Conservation (phyloP, 2,888 invertebrate species). For the Drepanosiphum platanoidis region DNA sequence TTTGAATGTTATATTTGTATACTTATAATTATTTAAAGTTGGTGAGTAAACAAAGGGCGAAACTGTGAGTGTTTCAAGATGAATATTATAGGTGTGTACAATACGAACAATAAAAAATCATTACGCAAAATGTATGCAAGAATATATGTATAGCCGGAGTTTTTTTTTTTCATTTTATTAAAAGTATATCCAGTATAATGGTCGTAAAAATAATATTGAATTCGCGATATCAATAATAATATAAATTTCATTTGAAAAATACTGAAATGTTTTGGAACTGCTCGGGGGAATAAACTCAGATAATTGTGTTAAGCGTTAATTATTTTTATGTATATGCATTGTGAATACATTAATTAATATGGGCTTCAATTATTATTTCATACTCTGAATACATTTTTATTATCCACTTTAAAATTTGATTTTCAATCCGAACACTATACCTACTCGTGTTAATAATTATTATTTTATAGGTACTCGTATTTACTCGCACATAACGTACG, state of each 20-base stretch:
- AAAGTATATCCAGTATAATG: not conserved
- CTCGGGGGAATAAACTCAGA: not conserved
- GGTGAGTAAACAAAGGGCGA: conserved; percentile 33
- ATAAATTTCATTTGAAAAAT: conserved; percentile 29
- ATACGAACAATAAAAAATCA: conserved; percentile 33
- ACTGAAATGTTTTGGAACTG: not conserved
- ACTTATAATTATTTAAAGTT: conserved; percentile 41
- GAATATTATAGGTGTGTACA: conserved; percentile 40
- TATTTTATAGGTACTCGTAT: no score
- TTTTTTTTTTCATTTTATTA: no score
- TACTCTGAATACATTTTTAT: not conserved
- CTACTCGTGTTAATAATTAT: no score
- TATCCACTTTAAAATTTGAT: not conserved
- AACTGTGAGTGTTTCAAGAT: conserved; percentile 6
- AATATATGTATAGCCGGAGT: conserved; percentile 29
- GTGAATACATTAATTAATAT: not conserved
- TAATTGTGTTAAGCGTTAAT: not conserved
- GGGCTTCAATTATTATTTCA: not conserved
- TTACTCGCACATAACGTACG: no score
- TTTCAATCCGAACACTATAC: not conserved
- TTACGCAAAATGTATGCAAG: conserved; percentile 20
- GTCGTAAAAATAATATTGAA: conserved; percentile 21
- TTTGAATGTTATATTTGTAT: not conserved
- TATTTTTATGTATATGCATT: not conserved
- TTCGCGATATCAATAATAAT: conserved; percentile 23